Base-by-base conservation (phyloP, 1,140 invertebrate species). In the Philotrypesis tridentata region DNA sequence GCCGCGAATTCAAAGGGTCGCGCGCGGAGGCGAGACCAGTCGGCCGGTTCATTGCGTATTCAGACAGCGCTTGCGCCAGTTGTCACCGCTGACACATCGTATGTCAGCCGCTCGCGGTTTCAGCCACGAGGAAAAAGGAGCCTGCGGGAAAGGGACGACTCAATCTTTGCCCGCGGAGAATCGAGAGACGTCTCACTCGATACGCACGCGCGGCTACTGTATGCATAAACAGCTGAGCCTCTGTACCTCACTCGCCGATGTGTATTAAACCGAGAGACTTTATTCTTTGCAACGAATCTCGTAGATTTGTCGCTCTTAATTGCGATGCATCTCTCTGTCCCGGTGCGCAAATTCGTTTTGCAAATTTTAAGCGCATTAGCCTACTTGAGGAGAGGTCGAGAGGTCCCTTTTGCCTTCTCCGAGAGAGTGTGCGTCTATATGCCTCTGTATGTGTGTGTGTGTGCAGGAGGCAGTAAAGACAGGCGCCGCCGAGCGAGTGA, bases 11-110 rank as follows among this genome's bases (percentile, higher is more conserved):
- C 40, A 29, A 72, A 72, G 31, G 23, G 31, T 29, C 12, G 70
- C 37, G 70, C n/a, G 37, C 70, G 23, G 31, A 23, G 29, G 70
- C 27, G 70, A 37, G 29, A 25, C 27, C 31, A 37, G 31, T 55
- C 48, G n/a, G n/a, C n/a, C 21, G 48, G 61, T 88, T 91, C 89
- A 92, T 92, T 91, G 87, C 75, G 90, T 89, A 92, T 91, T 92
- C 91, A 89, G 90, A 85, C 79, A 87, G 87, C 90, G 90, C 90
- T 88, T 91, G 90, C 88, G 89, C 90, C 89, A 92, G 91, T 92
- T 92, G 91, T 92, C 91, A 92, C 87, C 84, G 89, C 89, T 91
- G 91, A 92, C 90, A 92, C 90, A 89, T 92, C 90, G 90, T 92
- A 90, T 88, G 90, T 92, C 91, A 92, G 86, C 87, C 25, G n/a